Evolutionary conservation across 2,797 vertebrate genomes (phyloP).

Genomic region (Epinephelus awoara): DNA sequence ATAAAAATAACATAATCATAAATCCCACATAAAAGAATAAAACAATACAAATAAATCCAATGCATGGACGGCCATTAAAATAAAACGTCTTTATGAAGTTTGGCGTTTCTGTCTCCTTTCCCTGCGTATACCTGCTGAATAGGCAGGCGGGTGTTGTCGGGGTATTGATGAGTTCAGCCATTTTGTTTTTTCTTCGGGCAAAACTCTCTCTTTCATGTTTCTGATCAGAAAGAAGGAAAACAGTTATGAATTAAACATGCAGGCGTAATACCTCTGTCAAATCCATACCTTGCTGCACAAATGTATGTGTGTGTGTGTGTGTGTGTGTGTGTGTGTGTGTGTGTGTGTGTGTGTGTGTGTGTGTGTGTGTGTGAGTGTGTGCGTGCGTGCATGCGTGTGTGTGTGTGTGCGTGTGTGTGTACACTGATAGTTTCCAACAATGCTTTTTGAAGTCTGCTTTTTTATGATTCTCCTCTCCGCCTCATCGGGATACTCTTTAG

Average conservation of each 20-base stretch:
- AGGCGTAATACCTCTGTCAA: slow-evolving; percentile 56
- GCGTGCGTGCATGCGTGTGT: slow-evolving; percentile 20
- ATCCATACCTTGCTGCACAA: slow-evolving; percentile 73
- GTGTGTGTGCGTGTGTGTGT: slow-evolving; percentile 16
- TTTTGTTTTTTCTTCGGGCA: slow-evolving; percentile 82
- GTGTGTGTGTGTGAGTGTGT: slow-evolving; percentile 28
- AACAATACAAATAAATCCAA: slow-evolving; percentile 45
- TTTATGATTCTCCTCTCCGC: slow-evolving; percentile 33
- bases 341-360: slow-evolving; percentile 15
- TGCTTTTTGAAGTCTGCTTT: slow-evolving; percentile 63
- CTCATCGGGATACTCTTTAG: slow-evolving; percentile 37
- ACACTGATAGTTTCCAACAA: slow-evolving; percentile 59
- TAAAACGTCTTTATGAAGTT: slow-evolving; percentile 75
- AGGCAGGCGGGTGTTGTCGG: slow-evolving; percentile 64
- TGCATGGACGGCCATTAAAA: slow-evolving; percentile 43
- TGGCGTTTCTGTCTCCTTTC: slow-evolving; percentile 86
- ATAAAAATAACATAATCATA: slow-evolving; percentile 61
- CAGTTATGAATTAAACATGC: slow-evolving; percentile 83
- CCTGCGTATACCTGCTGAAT: slow-evolving; percentile 67
- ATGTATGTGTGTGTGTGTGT: slow-evolving; percentile 13
- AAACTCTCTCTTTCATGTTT: slow-evolving; percentile 80
- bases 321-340: slow-evolving; percentile 17
- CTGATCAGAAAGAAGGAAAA: slow-evolving; percentile 83
- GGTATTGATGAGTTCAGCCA: slow-evolving; percentile 84
- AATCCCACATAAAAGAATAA: slow-evolving; percentile 62